Evolutionary conservation across 2,113 vertebrate species (phyloP), one percentile per base, ranked within the genome.

Genomic region (Prolemur simus): DNA sequence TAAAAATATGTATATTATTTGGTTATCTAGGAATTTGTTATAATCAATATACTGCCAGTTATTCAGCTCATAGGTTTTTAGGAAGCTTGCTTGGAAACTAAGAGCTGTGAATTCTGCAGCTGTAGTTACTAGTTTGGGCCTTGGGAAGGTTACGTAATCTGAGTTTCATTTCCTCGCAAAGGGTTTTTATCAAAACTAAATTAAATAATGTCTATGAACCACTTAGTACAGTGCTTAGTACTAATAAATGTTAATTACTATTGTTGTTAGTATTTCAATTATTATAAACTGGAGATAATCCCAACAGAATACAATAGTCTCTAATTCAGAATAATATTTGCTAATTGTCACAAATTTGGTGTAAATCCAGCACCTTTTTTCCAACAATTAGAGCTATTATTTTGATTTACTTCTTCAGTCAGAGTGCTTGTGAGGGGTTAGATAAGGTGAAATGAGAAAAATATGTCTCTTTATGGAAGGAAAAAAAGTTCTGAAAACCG

Each of bases 311-410:
- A 58, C 27, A 45, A 11, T 39, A 74, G 60, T 69, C 23, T 64
- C 5, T 85, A 87, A 76, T 89, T 86, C 39, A 69, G 54, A 63
- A 76, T 93, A 80, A 15, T 69, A 73, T 82, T 71, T 93, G 17
- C 73, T 95, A 84, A 93, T 78, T 92, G 21, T 84, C 58, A 73
- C 66, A 42, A 82, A 63, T 87, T 87, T 94, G 47, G 25, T 69
- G 3, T 49, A 17, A 54, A 78, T 76, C 56, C 7, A 58, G 34
- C 1, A 54, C 14, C n/a, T 78, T 12, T 56, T 66, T 93, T 64
- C 5, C 52, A 37, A 81, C 11, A 37, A 32, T 80, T 42, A 64
- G 13, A 54, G 29, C 80, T 60, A 56, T 25, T 82, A 7, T 87
- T 81, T 92, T 82, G 52, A 21, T n/a, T 82, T 89, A 73, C 32